Base-by-base conservation (phyloP, 2,888 invertebrate species). In the Nephrocerus scutellatus region DNA sequence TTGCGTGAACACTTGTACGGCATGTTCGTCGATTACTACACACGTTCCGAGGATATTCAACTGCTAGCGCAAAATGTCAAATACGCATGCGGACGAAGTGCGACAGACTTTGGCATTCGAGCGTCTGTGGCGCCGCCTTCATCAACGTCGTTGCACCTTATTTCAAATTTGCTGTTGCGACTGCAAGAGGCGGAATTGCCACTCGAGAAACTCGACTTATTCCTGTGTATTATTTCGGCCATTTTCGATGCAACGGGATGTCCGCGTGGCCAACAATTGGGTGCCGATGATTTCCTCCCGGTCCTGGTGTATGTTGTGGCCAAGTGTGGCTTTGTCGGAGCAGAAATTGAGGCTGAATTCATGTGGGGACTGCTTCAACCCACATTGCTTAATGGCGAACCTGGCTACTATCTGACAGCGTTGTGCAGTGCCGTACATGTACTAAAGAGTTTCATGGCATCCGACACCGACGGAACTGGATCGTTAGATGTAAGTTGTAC, bases 311-410 rank as follows among this genome's bases (percentile, higher is more conserved):
- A 88, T 81, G 84, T 92, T 8, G 74, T 96, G 50, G 88, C 92
- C 2, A 84, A 88, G 46, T 86, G 88, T 51, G 85, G 87, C 22
- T 80, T 92, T 55, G 84, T 93, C 6, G 84, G 89, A 20, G 93
- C 91, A 1, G 95, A 96, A 70, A 79, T 95, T 40, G 95, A 96
- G 64, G 91, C 92, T 0, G 92, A 93, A 62, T 87, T 92, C 63
- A 96, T 96, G 91, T 92, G 92, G 74, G 92, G 84, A 3, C 73
- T 97, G 24, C 72, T 96, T 22, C 95, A 95, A 42, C 89, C 90
- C 2, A 89, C 91, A 1, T 70, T 95, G 35, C 73, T 92, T 32
- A 86, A 86, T 1, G 93, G 93, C 4, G 93, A 95, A 63, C 92
- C 91, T 1, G 91, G 91, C 5, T 96, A 95, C 69, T 95, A 95